These are phyloP conservation scores for Keiferia lycopersicella DNA, from an alignment of 2,888 invertebrate genomes.

Conservation along the genomic window DNA sequence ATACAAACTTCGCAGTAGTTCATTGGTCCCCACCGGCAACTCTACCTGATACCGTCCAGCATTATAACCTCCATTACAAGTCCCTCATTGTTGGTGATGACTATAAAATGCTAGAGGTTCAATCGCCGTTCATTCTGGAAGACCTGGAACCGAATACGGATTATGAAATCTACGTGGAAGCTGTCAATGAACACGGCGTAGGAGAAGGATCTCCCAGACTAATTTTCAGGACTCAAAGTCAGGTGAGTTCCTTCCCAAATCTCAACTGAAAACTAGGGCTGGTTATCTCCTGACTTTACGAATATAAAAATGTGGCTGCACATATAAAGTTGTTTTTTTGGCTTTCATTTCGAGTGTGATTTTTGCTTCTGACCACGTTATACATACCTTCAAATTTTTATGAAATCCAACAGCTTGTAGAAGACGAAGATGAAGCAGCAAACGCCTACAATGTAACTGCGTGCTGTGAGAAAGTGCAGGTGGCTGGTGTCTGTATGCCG, in stretches of 20 bases:
- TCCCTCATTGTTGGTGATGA: slow-evolving; percentile 77
- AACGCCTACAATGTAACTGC: slow-evolving; percentile 88
- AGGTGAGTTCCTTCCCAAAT: slow-evolving; percentile 72
- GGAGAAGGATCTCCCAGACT: slow-evolving; percentile 88
- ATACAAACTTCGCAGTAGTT: slow-evolving; percentile 88
- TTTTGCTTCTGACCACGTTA: no score
- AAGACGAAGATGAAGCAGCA: slow-evolving; percentile 82
- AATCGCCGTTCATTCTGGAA: slow-evolving; percentile 88
- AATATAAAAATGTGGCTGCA: no score
- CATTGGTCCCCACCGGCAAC: slow-evolving; percentile 89
- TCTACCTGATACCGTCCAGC: slow-evolving; percentile 86
- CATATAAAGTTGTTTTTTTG: no score
- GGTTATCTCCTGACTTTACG: no score
- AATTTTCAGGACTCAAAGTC: slow-evolving; percentile 88
- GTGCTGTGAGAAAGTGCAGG: slow-evolving; percentile 87
- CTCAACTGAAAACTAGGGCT: no score
- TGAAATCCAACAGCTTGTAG: slow-evolving; percentile 65
- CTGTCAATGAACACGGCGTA: slow-evolving; percentile 89
- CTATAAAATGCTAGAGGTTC: slow-evolving; percentile 80
- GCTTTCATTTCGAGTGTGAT: no score
- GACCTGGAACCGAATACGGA: slow-evolving; percentile 87
- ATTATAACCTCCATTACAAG: slow-evolving; percentile 83
- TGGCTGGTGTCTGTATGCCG: slow-evolving; percentile 86
- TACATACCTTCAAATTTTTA: not conserved
- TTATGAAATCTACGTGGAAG: slow-evolving; percentile 91